Evolutionary conservation across 2,113 vertebrate species (phyloP), one percentile per base, ranked within the genome.

Genomic region (Rhagologus leucostigma): DNA sequence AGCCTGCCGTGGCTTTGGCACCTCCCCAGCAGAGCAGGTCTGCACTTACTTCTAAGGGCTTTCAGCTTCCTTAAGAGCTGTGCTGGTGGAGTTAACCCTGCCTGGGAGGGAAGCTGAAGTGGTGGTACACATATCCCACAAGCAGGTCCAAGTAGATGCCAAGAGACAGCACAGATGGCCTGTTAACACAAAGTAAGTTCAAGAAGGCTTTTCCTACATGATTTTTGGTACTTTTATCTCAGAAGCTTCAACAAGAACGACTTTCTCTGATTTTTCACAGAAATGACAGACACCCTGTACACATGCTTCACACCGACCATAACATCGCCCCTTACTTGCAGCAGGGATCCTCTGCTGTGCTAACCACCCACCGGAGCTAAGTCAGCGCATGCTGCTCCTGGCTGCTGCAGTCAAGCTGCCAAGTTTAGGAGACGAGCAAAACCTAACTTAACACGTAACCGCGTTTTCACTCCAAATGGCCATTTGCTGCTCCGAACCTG

Each of bases 271-370:
- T 32, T 49, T 79, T 64, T 84, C 37, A 46, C 2, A 6, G 30
- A 27, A 89, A 50, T 33, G 3, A 55, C 32, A 27, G 11, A 46
- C 23, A 27, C 7, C 1, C 8, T 22, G 12, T 22, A 46, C 2
- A 0, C 7, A 13, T 18, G 29, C 16, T 29, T 49, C 41, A 49
- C 13, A 3, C 2, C 3, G 17, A 16, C 21, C 19, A 2, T 7
- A 84, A 23, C 11, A 57, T 20, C 52, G 47, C 4, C 7, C 32
- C 21, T 13, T n/a, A 24, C 9, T 9, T 14, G 32, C 33, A 71
- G 8, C 27, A 26, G 16, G 1, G 22, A 50, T 27, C 4, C 37
- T 35, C 41, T 27, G 26, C 22, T 13, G 4, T 0, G 2, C 53
- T 46, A 57, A 16, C 7, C 12, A 17, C 16, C 6, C 27, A 5